A percentile compares a stretch with the other conserved stretches of the same genome.
Conservation (phyloP, 2,797 vertebrate species). For the Borostomias antarcticus region DNA sequence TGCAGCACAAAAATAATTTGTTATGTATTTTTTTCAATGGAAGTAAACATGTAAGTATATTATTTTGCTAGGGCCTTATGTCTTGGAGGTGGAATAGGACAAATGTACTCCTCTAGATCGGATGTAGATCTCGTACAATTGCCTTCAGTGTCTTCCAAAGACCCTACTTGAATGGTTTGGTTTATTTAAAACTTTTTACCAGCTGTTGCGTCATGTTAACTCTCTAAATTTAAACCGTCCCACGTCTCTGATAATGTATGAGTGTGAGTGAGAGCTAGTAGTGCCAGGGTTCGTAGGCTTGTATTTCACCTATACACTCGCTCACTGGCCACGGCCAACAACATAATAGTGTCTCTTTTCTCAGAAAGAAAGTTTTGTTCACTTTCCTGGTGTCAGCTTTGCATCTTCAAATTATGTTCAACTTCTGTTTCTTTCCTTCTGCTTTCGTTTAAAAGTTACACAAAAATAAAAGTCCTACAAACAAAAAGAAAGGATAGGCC, state of each 20-base stretch:
- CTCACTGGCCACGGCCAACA: slow-evolving; percentile 14
- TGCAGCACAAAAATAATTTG: slow-evolving; percentile 17
- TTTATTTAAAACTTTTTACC: slow-evolving; percentile 66
- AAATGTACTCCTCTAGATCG: not conserved
- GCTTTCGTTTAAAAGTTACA: slow-evolving; percentile 44
- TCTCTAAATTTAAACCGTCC: slow-evolving; percentile 65
- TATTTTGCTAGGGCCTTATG: slow-evolving; percentile 11
- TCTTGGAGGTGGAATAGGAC: slow-evolving; percentile 13
- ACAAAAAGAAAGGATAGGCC: not conserved
- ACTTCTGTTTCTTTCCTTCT: slow-evolving; percentile 33
- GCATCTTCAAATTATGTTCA: slow-evolving; percentile 24
- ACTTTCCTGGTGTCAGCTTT: slow-evolving; percentile 24
- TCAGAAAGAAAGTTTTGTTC: slow-evolving; percentile 17
- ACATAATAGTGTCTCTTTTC: slow-evolving; percentile 24
- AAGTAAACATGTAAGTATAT: slow-evolving; percentile 2
- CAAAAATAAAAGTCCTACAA: slow-evolving; percentile 22
- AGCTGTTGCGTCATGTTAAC: slow-evolving; percentile 74
- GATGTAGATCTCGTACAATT: slow-evolving; percentile 32
- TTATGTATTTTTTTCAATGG: slow-evolving; percentile 19
- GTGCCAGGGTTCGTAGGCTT: slow-evolving; percentile 56
- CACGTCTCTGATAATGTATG: slow-evolving; percentile 20
- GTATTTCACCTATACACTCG: slow-evolving; percentile 57
- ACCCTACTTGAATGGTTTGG: slow-evolving; percentile 46
- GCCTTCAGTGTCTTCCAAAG: slow-evolving; percentile 30
- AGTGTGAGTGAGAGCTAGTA: slow-evolving; percentile 45